phyloP scores from a whole-genome alignment of 1,140 invertebrate species.

The Euwallacea similis region DNA sequence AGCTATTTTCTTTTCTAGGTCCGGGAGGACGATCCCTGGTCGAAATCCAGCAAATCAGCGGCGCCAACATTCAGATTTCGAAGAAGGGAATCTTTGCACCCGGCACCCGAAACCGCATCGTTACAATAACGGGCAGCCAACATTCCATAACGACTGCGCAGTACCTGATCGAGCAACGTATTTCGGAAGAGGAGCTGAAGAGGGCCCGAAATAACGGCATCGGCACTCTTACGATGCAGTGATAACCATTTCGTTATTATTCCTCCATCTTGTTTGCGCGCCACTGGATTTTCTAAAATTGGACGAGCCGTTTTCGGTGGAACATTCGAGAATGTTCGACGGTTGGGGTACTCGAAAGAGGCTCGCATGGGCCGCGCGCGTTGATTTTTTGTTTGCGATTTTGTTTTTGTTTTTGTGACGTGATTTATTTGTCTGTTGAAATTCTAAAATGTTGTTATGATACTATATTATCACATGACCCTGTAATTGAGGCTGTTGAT shows the following conservation, averaged over 20 bases:
- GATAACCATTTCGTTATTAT: constrained; percentile 36
- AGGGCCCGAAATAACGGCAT: constrained; percentile 85
- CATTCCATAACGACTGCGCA: constrained; percentile 87
- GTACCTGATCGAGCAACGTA: constrained; percentile 93
- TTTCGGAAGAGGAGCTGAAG: constrained; percentile 93
- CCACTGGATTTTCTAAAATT: too few relatives aligned
- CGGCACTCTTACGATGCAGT: constrained; percentile 63
- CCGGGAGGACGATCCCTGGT: constrained; percentile 93
- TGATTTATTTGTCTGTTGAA: constrained; percentile 33
- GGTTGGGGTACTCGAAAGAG: constrained; percentile 2
- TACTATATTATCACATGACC: constrained; percentile 18
- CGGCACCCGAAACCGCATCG: constrained; percentile 94
- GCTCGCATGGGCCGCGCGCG: neutral
- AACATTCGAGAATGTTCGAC: constrained; percentile 23
- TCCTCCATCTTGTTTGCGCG: too few relatives aligned
- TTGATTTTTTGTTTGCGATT: constrained; percentile 26
- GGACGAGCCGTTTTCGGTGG: too few relatives aligned
- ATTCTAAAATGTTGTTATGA: constrained; percentile 15
- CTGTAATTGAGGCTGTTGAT: constrained; percentile 29
- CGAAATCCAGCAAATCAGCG: constrained; percentile 95
- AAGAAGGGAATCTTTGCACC: constrained; percentile 97
- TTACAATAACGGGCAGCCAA: constrained; percentile 88
- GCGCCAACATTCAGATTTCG: constrained; percentile 96
- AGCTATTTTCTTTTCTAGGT: constrained; percentile 56
- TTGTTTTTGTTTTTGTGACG: constrained; percentile 36